Base-by-base conservation (phyloP, 2,888 invertebrate species). In the Chloroclystis v-ata region DNA sequence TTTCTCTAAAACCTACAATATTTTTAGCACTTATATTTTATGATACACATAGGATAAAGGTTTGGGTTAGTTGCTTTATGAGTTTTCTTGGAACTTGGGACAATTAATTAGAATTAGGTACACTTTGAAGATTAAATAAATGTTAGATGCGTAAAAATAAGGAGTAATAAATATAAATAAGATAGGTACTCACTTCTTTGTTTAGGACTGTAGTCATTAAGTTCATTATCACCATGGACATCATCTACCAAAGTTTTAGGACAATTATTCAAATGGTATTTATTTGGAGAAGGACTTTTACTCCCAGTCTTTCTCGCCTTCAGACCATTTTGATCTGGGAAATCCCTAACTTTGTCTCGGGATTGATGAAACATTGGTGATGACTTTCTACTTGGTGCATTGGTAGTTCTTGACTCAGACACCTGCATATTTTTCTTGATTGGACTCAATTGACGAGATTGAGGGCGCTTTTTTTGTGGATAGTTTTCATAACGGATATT, bases 171-270 rank as follows among this genome's bases (percentile, higher is more conserved):
- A 16, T 6, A 26, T 6, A 11, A 20, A 10, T 11, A 8, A 24
- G 11, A n/a, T 1, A 20, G 10, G 4, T 16, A 73, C 81, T 68
- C 63, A 85, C 85, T 72, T 63, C 82, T 76, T 28, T 70, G 68
- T 42, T 70, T 74, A 10, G 72, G 45, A 24, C 67, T 69, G 69
- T 56, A 63, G 24, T 78, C 69, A 26, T 32, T 32, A 28, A 59
- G 35, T 38, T 52, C 45, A 16, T 47, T 43, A 28, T 68, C 67
- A 51, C 52, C 61, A 24, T 60, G 65, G 1, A 68, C 50, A 59
- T 82, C 79, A 52, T 69, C 64, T 33, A 75, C 70, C 54, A 77
- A 47, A 16, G 77, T 77, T 37, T 63, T 74, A 4, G 82, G 77
- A 46, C 69, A 67, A 47, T 79, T 62, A 40, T 78, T 63, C 3